phyloP scores from a whole-genome alignment of 2,797 vertebrate species.

The Xerus rutilus region DNA sequence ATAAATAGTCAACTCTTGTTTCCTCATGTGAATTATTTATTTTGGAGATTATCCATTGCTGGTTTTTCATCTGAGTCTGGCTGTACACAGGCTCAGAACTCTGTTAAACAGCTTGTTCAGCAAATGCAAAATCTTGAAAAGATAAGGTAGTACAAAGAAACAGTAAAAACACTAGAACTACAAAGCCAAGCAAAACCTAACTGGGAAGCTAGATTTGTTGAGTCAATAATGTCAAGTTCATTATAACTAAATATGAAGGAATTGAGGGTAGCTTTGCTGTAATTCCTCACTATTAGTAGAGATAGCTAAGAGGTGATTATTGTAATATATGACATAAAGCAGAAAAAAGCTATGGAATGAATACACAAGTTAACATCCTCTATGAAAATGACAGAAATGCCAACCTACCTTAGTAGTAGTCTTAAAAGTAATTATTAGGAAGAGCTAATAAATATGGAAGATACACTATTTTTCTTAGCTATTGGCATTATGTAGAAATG shows the following conservation, averaged over 20 bases:
- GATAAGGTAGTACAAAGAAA: neutral
- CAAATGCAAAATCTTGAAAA: constrained; percentile 21
- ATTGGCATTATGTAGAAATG: neutral
- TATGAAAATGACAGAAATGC: constrained; percentile 34
- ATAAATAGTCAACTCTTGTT: constrained; percentile 5
- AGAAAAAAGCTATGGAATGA: neutral
- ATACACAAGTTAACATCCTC: constrained; percentile 16
- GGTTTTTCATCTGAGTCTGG: neutral
- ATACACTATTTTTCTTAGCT: neutral
- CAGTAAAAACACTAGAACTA: neutral
- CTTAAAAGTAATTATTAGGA: constrained; percentile 21
- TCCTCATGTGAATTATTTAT: constrained; percentile 13
- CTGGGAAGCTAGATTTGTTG: neutral
- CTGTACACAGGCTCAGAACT: neutral
- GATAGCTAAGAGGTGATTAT: neutral
- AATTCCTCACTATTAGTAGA: neutral
- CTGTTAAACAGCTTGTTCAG: neutral
- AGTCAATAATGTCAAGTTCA: neutral
- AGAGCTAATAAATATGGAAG: neutral
- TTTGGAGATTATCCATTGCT: neutral
- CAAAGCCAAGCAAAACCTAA: neutral
- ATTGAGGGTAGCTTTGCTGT: neutral
- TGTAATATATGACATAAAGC: neutral
- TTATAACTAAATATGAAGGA: neutral
- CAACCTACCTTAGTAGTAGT: neutral